A percentile compares a stretch with the other conserved stretches of the same genome.
Evolutionary conservation across 2,888 invertebrate species (phyloP).

Genomic region (Drosophila neotestacea): DNA sequence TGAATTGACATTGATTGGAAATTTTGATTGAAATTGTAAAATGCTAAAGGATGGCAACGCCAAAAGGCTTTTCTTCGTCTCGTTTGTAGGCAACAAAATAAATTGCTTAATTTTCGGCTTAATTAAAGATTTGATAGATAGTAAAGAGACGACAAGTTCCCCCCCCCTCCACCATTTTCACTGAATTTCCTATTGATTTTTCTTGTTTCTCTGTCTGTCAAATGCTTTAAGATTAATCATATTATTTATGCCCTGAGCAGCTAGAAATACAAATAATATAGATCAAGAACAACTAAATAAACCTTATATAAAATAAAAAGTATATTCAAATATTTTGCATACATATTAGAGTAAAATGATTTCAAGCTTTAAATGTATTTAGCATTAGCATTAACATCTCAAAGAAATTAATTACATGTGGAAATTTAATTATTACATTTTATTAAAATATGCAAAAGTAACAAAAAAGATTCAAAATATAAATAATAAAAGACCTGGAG

Average conservation of each 20-base stretch:
- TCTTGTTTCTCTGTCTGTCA: slow-evolving; percentile 8
- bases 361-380: too few relatives aligned
- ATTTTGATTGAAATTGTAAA: slow-evolving; percentile 83
- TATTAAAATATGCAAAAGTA: too few relatives aligned
- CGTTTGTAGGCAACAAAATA: slow-evolving; percentile 60
- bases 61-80: slow-evolving; percentile 32
- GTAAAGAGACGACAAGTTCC: slow-evolving; percentile 2
- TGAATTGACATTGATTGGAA: slow-evolving; percentile 85
- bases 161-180: neutral
- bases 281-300: too few relatives aligned
- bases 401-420: too few relatives aligned
- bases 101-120: slow-evolving; percentile 81
- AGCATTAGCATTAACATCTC: too few relatives aligned
- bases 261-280: slow-evolving; percentile 12
- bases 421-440: too few relatives aligned
- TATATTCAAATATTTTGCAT: neutral
- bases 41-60: slow-evolving; percentile 53
- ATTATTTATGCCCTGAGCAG: slow-evolving; percentile 32
- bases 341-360: neutral
- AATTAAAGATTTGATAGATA: slow-evolving; percentile 77
- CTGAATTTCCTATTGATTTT: neutral
- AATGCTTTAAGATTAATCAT: slow-evolving; percentile 54
- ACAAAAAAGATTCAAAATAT: too few relatives aligned
- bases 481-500: slow-evolving; percentile 27
- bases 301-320: too few relatives aligned